A percentile compares a stretch with the other conserved stretches of the same genome.
Evolutionary conservation across 2,113 vertebrate genomes (phyloP).

Genomic region (Trematocara stigmaticum): DNA sequence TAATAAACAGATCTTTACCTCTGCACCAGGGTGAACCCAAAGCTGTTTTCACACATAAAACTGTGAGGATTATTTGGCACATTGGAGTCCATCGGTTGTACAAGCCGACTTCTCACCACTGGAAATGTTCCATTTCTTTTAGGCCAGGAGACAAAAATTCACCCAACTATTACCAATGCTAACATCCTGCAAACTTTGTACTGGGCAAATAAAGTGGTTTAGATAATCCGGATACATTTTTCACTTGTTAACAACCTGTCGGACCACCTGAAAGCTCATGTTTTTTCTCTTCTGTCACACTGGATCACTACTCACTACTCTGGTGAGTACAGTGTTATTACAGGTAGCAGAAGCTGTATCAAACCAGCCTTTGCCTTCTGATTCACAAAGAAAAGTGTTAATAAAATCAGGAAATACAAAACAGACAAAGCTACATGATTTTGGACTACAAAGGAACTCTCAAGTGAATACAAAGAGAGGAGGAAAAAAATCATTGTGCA

Average conservation of each 20-base stretch:
- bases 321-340: not conserved
- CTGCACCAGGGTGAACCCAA: not conserved
- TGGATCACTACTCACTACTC: not conserved
- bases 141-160: not conserved
- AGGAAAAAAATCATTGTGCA: not conserved
- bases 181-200: not conserved
- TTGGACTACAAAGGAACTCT: not conserved
- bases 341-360: not conserved
- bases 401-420: not conserved
- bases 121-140: not conserved
- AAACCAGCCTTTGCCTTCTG: not conserved
- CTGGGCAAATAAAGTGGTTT: not conserved
- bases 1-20: not conserved
- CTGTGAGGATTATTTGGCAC: not conserved
- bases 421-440: not conserved
- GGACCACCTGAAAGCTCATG: not conserved
- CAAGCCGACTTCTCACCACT: not conserved
- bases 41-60: not conserved
- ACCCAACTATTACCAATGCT: not conserved
- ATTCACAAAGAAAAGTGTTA: not conserved
- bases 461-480: not conserved
- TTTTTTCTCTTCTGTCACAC: not conserved
- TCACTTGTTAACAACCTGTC: not conserved
- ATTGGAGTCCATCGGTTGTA: not conserved
- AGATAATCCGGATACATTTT: not conserved